Base-by-base conservation (phyloP, 2,797 vertebrate species). In the Sylvilagus floridanus region DNA sequence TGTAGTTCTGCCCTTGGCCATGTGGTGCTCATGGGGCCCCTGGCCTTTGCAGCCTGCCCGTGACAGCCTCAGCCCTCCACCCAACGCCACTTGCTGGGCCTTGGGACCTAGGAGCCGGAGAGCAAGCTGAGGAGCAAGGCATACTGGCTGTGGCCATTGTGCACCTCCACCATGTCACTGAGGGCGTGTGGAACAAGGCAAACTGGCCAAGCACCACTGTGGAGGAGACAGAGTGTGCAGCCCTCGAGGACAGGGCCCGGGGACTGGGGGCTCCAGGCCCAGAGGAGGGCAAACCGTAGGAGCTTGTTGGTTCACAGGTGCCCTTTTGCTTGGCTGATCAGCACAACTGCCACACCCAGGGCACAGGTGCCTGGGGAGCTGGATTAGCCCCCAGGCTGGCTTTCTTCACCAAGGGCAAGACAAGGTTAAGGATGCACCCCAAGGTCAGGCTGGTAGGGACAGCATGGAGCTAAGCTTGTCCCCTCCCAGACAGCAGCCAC, bases 151-250 rank as follows among this genome's bases (percentile, higher is more conserved):
- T 99, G 98, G 2, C 99, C 99, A 0, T 99, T 99, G 0, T 99
- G 99, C 26, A 99, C 99, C 96, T 99, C 99, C 60, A 99, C 98
- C 35, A 99, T 98, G 50, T 99, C 99, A 52, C 99, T 99, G 95
- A 99, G 99, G 0, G 99, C 0, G 99, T 99, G 97, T 99, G 99
- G 98, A 99, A 99, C 98, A 99, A 99, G 96, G 99, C 98, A 1
- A 99, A 99, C 97, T 99, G 99, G 94, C 99, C 99, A 83, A 99
- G 99, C 77, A 99, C 99, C 98, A 99, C 99, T 99, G 98, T 0
- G 75, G 97, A 76, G 97, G 24, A 97, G 42, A 62, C 47, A 62
- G 0, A 47, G 52, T 4, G 4, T 2, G 32, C 50, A 5, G 75
- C 1, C 0, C 19, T 92, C 52, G 13, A 57, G 8, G 54, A 37